Percentiles rank a stretch among this genome's conserved stretches.
Conservation (phyloP, 2,888 invertebrate species). For the Temnothorax rugatulus region DNA sequence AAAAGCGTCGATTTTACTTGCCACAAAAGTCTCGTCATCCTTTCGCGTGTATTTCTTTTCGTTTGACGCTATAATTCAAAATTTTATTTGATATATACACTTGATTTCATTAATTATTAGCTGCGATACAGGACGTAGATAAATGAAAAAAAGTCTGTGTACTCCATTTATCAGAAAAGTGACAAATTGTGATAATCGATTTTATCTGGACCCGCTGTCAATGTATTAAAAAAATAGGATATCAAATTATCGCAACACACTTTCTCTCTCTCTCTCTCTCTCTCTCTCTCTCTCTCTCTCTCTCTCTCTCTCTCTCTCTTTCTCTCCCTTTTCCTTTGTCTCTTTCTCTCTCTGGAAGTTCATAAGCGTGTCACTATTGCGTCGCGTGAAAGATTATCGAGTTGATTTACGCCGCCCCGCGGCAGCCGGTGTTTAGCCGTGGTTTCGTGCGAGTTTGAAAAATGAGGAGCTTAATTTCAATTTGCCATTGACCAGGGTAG, state of each 20-base stretch:
- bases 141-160: not conserved
- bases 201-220: not conserved
- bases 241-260: not conserved
- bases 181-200: slow-evolving; percentile 4
- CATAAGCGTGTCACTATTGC: slow-evolving; percentile 33
- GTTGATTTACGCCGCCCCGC: slow-evolving; percentile 35
- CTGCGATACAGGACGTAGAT: too few species aligned
- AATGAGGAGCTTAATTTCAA: slow-evolving; percentile 73
- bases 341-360: not conserved
- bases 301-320: not conserved
- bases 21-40: not conserved
- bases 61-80: not conserved
- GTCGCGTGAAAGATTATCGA: slow-evolving; percentile 54
- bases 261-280: not conserved
- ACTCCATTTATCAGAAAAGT: not conserved
- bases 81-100: not conserved
- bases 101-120: not conserved
- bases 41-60: not conserved
- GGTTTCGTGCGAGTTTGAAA: slow-evolving; percentile 67
- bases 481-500: slow-evolving; percentile 66
- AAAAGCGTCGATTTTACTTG: not conserved
- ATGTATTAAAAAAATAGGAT: not conserved
- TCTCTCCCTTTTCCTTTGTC: not conserved
- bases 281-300: not conserved
- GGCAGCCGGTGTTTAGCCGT: slow-evolving; percentile 32